phyloP scores from a whole-genome alignment of 2,797 vertebrate genomes.

The Phaenicophaeus curvirostris region DNA sequence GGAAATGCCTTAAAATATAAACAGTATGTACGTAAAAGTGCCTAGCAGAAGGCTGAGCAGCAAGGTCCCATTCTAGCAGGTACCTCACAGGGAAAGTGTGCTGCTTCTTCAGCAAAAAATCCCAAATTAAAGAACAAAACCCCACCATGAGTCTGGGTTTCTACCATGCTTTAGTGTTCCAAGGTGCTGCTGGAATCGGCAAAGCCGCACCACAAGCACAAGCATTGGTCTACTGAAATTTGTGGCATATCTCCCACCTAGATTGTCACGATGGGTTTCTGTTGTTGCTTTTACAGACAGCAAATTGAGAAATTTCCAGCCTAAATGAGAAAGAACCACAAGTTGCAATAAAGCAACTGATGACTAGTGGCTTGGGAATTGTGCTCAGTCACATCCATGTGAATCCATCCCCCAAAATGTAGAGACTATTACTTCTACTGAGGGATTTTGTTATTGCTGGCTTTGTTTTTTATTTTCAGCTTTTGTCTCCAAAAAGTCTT shows the following conservation, averaged over 20 bases:
- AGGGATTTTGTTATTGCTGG: neutral
- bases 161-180: rapidly evolving
- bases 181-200: neutral
- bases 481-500: neutral
- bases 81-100: neutral
- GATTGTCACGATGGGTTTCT: neutral
- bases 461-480: neutral
- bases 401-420: neutral
- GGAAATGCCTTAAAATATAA: neutral
- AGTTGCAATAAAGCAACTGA: neutral
- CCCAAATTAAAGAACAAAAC: neutral
- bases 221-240: neutral
- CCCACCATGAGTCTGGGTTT: too few species aligned
- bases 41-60: neutral
- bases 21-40: neutral
- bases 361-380: neutral
- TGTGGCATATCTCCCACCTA: neutral
- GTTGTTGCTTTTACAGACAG: neutral
- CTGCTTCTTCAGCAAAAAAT: neutral
- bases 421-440: neutral
- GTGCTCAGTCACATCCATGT: neutral
- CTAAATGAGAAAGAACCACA: neutral
- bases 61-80: neutral
- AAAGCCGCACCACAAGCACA: neutral
- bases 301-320: neutral